Conservation (phyloP, 2,797 vertebrate genomes). For the Phalloptychus januarius region DNA sequence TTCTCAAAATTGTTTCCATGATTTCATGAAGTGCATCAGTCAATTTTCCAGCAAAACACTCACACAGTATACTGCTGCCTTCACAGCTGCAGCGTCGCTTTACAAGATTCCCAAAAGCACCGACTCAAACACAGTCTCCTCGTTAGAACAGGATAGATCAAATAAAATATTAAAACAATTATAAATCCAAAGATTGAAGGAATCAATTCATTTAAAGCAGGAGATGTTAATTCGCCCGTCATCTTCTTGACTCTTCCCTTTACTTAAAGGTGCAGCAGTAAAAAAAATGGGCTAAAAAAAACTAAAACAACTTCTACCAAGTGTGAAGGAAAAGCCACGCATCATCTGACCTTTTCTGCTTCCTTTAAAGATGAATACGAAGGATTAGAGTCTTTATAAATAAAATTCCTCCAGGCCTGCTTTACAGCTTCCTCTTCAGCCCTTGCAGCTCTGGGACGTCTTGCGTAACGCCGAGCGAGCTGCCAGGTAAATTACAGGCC, state of each 20-base stretch:
- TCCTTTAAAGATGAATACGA: background rate
- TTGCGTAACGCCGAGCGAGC: slow-evolving; percentile 75
- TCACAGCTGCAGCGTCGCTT: background rate
- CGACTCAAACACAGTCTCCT: too few relatives aligned
- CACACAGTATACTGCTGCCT: background rate
- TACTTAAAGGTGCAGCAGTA: background rate
- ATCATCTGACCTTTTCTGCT: slow-evolving; percentile 34
- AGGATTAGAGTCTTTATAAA: background rate
- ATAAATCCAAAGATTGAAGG: background rate
- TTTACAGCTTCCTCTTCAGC: slow-evolving; percentile 55
- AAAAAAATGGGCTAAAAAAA: background rate
- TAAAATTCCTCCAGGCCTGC: slow-evolving; percentile 17
- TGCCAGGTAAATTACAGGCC: slow-evolving; percentile 71
- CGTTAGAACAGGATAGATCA: too few relatives aligned
- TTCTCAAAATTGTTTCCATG: background rate
- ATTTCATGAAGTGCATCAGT: background rate
- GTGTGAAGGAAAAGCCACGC: background rate
- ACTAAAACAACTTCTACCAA: background rate
- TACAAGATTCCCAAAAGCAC: too few relatives aligned
- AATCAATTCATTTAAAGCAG: background rate
- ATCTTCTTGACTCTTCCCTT: background rate
- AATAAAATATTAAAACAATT: too few relatives aligned
- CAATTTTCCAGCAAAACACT: background rate
- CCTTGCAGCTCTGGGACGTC: slow-evolving; percentile 63
- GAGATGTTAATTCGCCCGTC: background rate